These are phyloP conservation scores for Phylloscopus collybita DNA, from an alignment of 2,797 vertebrate genomes.

Conservation along the genomic window DNA sequence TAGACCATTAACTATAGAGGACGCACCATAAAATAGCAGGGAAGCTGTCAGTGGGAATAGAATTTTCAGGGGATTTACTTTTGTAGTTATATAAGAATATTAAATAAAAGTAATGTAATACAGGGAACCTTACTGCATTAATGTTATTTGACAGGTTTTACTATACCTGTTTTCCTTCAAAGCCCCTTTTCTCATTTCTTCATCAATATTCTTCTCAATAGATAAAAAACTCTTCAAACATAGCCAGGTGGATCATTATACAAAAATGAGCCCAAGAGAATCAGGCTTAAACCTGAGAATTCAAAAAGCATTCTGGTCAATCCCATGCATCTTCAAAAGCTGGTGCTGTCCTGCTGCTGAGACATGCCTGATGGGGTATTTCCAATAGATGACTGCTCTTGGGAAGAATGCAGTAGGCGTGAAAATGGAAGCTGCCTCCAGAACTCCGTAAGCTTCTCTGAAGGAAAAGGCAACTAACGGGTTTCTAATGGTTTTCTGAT, in stretches of 20 bases:
- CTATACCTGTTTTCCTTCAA: slow-evolving; percentile 16
- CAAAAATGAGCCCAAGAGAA: background rate
- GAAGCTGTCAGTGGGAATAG: slow-evolving; percentile 40
- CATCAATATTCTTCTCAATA: background rate
- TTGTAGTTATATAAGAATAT: slow-evolving; percentile 41
- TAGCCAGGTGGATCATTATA: background rate
- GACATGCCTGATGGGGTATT: background rate
- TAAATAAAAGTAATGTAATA: slow-evolving; percentile 42
- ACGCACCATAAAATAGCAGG: slow-evolving; percentile 43
- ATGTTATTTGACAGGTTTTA: slow-evolving; percentile 23
- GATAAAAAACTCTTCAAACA: background rate
- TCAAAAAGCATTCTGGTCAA: background rate
- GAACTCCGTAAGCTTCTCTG: background rate
- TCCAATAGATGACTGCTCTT: background rate
- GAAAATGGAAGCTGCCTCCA: background rate
- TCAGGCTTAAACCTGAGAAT: background rate
- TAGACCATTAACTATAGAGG: slow-evolving; percentile 47
- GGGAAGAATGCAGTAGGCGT: accelerated
- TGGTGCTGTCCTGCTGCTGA: background rate
- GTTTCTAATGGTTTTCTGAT: background rate
- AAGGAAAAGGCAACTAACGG: background rate
- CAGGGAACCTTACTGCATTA: background rate
- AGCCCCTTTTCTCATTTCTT: slow-evolving; percentile 19
- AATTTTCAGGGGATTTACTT: slow-evolving; percentile 31
- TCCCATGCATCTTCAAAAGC: background rate